phyloP scores from a whole-genome alignment of 1,140 invertebrate species.

The Aradophagus sp. region DNA sequence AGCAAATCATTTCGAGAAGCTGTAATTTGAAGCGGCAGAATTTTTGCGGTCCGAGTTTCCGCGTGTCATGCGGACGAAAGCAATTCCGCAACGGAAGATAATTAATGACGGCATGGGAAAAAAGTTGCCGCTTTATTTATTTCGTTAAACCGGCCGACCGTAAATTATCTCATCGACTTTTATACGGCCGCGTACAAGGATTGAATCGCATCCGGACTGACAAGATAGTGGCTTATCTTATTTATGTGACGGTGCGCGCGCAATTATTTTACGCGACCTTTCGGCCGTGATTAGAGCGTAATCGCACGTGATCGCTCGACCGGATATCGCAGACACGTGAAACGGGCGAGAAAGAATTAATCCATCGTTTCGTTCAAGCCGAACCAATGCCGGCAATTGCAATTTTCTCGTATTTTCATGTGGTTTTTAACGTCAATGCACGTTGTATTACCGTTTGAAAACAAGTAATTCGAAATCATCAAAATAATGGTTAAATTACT shows the following conservation, averaged over 20 bases:
- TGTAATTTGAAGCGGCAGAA: too few species aligned
- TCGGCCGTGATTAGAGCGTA: conserved; percentile 45
- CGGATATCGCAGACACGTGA: too few species aligned
- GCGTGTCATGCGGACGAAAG: conserved; percentile 14
- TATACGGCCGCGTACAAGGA: conserved; percentile 36
- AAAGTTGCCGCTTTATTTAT: conserved; percentile 46
- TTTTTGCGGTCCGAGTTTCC: conserved; percentile 36
- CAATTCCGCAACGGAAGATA: conserved; percentile 27
- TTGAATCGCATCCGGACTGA: conserved; percentile 44
- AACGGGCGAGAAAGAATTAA: too few species aligned
- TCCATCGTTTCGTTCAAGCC: too few species aligned
- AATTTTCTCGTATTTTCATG: too few species aligned
- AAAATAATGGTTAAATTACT: too few species aligned
- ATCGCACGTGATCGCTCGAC: conserved; percentile 10
- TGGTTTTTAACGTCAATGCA: too few species aligned
- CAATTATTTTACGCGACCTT: conserved; percentile 51
- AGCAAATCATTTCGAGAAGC: too few species aligned
- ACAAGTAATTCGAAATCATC: too few species aligned
- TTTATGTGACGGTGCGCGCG: conserved; percentile 53
- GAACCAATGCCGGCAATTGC: too few species aligned
- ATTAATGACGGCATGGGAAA: conserved; percentile 47
- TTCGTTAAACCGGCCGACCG: conserved; percentile 19
- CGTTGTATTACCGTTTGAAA: too few species aligned
- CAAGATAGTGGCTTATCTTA: conserved; percentile 54
- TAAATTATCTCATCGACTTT: conserved; percentile 52